Evolutionary conservation across 2,797 vertebrate species (phyloP), one percentile per base, ranked within the genome.

Genomic region (Cephalopachus bancanus): DNA sequence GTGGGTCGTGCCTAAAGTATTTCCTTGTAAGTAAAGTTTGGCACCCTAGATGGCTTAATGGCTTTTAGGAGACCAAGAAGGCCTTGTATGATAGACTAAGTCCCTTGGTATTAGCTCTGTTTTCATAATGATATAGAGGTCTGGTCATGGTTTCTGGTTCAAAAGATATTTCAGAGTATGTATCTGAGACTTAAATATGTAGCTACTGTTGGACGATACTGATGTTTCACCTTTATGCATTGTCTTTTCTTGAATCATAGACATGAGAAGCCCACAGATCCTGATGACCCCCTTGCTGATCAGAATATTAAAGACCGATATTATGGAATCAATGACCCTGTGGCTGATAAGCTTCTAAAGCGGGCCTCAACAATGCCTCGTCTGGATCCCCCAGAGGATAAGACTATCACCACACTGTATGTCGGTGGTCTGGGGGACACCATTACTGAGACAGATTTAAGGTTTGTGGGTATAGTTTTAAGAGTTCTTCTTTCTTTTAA

Each of bases 271-370:
- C 99, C 99, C 86, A 99, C 99, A 28, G 99, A 99, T 97, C 99
- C 99, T 3, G 99, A 99, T 0, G 99, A 99, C 90, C 99, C 99
- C 1, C 99, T 99, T 88, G 99, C 99, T 17, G 99, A 99, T 98
- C 99, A 99, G 98, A 99, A 99, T 98, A 99, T 99, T 83, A 99
- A 99, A 97, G 99, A 99, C 97, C 99, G 99, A 96, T 99, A 99
- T 96, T 99, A 99, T 8, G 99, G 99, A 55, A 99, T 99, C 96
- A 99, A 99, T 55, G 99, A 99, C 94, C 99, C 99, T 0, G 99
- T 99, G 49, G 99, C 99, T 89, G 99, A 99, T 98, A 99, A 99
- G 97, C 99, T 99, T 78, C 99, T 99, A 93, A 99, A 99, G 96
- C 98, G 99, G 96, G 99, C 99, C 1, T 99, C 99, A 15, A 99